phyloP scores from a whole-genome alignment of 2,113 vertebrate species.

The Apteryx owenii region DNA sequence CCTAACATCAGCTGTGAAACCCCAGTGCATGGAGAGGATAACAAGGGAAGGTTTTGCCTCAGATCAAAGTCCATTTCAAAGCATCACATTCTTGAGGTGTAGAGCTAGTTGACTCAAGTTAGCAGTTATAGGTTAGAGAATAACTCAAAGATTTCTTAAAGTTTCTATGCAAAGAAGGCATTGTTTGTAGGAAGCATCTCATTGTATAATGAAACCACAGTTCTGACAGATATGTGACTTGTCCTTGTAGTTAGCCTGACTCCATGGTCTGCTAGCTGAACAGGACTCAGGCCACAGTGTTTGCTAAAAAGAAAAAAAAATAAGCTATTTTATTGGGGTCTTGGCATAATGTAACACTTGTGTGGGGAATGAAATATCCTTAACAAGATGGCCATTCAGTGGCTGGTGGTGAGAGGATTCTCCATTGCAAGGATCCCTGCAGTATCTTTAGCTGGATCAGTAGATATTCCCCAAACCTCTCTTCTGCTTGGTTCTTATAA shows the following conservation, averaged over 20 bases:
- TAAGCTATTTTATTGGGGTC: background rate
- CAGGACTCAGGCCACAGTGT: background rate
- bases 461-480: background rate
- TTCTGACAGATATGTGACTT: background rate
- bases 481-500: background rate
- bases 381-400: background rate
- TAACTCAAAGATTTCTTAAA: background rate
- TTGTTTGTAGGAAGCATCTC: background rate
- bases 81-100: background rate
- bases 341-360: background rate
- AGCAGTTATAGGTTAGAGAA: background rate
- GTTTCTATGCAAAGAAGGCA: background rate
- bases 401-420: rapidly evolving
- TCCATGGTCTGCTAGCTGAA: background rate
- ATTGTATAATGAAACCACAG: background rate
- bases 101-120: background rate
- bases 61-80: background rate
- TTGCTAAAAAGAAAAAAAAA: background rate
- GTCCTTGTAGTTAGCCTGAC: background rate
- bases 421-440: background rate
- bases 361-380: background rate
- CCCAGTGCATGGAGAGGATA: background rate
- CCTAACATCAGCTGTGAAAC: background rate
- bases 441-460: background rate
- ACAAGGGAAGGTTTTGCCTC: background rate